Percentiles rank a stretch among this genome's conserved stretches.
These are phyloP conservation scores for Tillus elongatus DNA, from an alignment of 2,888 invertebrate species.

Conservation along the genomic window DNA sequence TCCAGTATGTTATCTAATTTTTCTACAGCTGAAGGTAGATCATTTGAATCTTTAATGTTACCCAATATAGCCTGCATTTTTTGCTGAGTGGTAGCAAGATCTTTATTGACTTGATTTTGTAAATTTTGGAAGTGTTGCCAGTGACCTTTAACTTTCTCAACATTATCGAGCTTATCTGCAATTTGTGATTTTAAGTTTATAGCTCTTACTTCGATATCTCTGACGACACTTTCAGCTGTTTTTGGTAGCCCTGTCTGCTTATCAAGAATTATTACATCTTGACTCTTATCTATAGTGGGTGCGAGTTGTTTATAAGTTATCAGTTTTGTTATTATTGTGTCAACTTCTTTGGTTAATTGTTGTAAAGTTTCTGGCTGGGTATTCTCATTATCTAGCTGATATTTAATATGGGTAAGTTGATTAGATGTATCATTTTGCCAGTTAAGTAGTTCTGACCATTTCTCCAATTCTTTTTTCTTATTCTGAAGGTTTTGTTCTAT, in stretches of 20 bases:
- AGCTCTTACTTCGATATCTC: constrained; percentile 63
- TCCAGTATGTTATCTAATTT: constrained; percentile 46
- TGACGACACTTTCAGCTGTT: constrained; percentile 62
- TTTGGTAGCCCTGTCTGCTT: constrained; percentile 60
- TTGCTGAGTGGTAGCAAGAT: constrained; percentile 52
- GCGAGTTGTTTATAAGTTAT: constrained; percentile 63
- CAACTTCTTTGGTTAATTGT: constrained; percentile 59
- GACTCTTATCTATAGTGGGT: constrained; percentile 57
- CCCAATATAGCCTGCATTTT: constrained; percentile 50
- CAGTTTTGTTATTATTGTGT: constrained; percentile 57
- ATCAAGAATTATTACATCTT: constrained; percentile 60
- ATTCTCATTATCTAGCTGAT: constrained; percentile 69
- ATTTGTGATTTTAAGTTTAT: constrained; percentile 59
- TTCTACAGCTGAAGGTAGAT: constrained; percentile 44
- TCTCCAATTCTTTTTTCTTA: constrained; percentile 65
- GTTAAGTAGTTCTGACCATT: constrained; percentile 73
- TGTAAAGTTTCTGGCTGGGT: constrained; percentile 61
- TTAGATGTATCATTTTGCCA: constrained; percentile 75
- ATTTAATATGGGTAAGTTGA: constrained; percentile 70
- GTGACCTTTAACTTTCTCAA: constrained; percentile 62
- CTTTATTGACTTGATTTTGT: constrained; percentile 60
- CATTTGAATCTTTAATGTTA: constrained; percentile 42
- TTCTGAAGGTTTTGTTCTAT: constrained; percentile 64
- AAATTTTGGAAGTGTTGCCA: constrained; percentile 68
- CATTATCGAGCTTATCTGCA: constrained; percentile 55